Conservation (phyloP, 2,113 vertebrate genomes). For the Aegypius monachus region DNA sequence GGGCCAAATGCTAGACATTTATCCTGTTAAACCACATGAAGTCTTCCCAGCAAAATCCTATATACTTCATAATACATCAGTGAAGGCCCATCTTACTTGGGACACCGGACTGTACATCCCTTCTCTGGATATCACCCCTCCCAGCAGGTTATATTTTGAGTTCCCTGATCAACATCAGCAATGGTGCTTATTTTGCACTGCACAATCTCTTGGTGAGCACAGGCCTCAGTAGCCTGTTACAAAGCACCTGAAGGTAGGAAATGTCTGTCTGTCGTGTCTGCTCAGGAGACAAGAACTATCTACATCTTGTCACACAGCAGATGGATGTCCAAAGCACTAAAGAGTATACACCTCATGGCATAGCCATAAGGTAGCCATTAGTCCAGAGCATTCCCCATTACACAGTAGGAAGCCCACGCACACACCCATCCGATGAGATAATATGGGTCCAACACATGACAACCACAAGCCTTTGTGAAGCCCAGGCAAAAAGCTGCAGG, state of each 20-base stretch:
- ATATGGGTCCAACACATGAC: accelerated
- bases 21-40: not conserved
- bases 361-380: not conserved
- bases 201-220: not conserved
- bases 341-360: not conserved
- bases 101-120: accelerated
- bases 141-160: not conserved
- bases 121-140: no score
- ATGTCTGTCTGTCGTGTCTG: accelerated
- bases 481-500: not conserved
- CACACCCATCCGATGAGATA: not conserved
- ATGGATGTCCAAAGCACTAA: not conserved
- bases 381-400: not conserved
- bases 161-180: not conserved
- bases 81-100: accelerated
- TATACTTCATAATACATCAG: accelerated
- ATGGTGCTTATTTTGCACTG: not conserved
- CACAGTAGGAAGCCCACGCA: accelerated
- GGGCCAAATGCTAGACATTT: not conserved
- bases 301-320: not conserved
- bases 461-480: not conserved
- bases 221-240: no score
- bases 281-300: not conserved
- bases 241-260: not conserved
- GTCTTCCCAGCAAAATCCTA: not conserved